phyloP scores from a whole-genome alignment of 2,113 vertebrate genomes.

The Ellobius talpinus region DNA sequence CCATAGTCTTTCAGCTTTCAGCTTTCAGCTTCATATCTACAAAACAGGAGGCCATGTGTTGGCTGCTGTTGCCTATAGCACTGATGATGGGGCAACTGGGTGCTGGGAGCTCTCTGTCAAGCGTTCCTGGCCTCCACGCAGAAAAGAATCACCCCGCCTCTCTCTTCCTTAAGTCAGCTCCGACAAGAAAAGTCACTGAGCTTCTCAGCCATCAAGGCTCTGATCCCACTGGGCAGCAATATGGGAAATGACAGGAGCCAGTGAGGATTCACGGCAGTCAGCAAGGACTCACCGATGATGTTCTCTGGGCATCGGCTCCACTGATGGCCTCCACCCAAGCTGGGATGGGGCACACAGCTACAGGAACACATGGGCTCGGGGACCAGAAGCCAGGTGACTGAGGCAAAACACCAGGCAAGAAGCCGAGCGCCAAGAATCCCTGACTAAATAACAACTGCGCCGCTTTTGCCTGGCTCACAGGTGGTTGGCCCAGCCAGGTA shows the following conservation, averaged over 20 bases:
- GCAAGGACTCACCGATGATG: slow-evolving; percentile 43
- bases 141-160: background rate
- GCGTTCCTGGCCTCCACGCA: background rate
- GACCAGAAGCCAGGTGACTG: slow-evolving; percentile 85
- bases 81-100: too few species aligned
- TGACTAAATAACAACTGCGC: slow-evolving; percentile 74
- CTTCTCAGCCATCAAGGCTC: background rate
- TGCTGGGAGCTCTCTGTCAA: background rate
- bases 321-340: slow-evolving; percentile 81
- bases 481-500: slow-evolving; percentile 22
- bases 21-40: background rate
- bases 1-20: background rate
- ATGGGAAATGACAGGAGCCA: background rate
- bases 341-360: slow-evolving; percentile 82
- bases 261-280: background rate
- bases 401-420: slow-evolving; percentile 82
- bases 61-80: rapidly evolving
- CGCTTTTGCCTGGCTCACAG: slow-evolving; percentile 77
- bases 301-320: slow-evolving; percentile 75
- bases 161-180: background rate
- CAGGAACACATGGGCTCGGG: slow-evolving; percentile 79
- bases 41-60: background rate
- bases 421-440: slow-evolving; percentile 82
- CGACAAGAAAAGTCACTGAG: slow-evolving; percentile 1
- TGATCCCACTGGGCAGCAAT: background rate